Base-by-base conservation (phyloP, 2,888 invertebrate species). In the Lottia scabra region DNA sequence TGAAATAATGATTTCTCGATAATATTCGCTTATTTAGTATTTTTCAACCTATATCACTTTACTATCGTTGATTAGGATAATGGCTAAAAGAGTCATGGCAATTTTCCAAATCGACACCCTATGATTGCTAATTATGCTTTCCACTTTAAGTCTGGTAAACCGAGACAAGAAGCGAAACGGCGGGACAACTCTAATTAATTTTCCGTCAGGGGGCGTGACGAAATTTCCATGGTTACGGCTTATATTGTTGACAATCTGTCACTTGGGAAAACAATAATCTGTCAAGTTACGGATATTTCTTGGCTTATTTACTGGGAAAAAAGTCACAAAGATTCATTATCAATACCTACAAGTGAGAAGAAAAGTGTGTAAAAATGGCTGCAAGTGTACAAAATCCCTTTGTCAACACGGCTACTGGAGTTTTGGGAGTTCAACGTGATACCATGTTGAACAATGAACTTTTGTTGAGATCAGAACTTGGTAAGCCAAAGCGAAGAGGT, bases 401-500 rank as follows among this genome's bases (percentile, higher is more conserved):
- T 75, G 72, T 78, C 6, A 78, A 80, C 67, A 88, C 87, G 15
- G 87, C 87, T 64, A 83, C 89, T 5, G 88, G 88, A 10, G 81
- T 84, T 68, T 78, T 89, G 13, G 89, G 89, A 23, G 75, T 78
- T 15, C 83, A 87, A 70, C 77, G 89, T 38, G 85, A 87, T 27
- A 83, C 87, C 6, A 89, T 89, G 89, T 80, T 89, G 13, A 77
- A 81, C 70, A 89, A 88, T 76, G 85, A 88, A 77, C 83, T 88
- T 63, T 81, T 87, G 48, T 75, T 87, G 67, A 75, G 87, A 81
- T 88, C 88, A 83, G 82, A 86, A 75, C 76, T 87, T 44, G 87
- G 87, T 12, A 80, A 77, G 70, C 84, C 86, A 46, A 84, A 84
- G 69, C 76, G 83, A 56, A 75, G 87, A 75, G 88, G 87, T 8